phyloP scores from a whole-genome alignment of 2,113 vertebrate species.

The Aramus guarauna region DNA sequence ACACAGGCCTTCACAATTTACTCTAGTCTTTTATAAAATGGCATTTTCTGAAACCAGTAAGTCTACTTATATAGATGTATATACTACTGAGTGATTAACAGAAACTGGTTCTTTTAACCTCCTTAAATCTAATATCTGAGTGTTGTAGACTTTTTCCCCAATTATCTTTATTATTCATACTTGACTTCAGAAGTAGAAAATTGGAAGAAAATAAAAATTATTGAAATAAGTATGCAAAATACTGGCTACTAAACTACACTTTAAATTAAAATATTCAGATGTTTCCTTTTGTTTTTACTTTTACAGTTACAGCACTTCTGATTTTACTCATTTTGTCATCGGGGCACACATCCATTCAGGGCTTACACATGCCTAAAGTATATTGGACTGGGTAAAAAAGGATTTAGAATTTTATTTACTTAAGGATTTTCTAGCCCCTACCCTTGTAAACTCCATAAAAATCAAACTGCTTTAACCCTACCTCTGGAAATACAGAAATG shows the following conservation, averaged over 20 bases:
- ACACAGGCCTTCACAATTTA: not conserved
- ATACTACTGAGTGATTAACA: not conserved
- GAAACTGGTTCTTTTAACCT: not conserved
- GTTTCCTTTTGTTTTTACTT: not conserved
- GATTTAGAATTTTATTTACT: not conserved
- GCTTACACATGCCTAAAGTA: not conserved
- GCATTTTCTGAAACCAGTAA: not conserved
- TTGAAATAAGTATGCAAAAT: not conserved
- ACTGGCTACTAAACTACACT: rapidly evolving
- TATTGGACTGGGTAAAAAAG: not conserved
- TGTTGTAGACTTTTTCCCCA: not conserved
- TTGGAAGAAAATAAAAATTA: not conserved
- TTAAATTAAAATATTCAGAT: not conserved
- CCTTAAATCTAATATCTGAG: not conserved
- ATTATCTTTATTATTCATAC: not conserved
- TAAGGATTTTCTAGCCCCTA: not conserved
- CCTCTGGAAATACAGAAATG: not conserved
- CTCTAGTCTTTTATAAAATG: not conserved
- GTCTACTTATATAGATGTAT: not conserved
- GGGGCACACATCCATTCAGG: not conserved
- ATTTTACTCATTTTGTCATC: not conserved
- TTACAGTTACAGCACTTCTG: not conserved
- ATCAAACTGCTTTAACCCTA: not conserved
- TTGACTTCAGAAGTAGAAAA: not conserved
- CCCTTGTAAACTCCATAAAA: not conserved